phyloP scores from a whole-genome alignment of 2,113 vertebrate species.

The Eurypyga helias region DNA sequence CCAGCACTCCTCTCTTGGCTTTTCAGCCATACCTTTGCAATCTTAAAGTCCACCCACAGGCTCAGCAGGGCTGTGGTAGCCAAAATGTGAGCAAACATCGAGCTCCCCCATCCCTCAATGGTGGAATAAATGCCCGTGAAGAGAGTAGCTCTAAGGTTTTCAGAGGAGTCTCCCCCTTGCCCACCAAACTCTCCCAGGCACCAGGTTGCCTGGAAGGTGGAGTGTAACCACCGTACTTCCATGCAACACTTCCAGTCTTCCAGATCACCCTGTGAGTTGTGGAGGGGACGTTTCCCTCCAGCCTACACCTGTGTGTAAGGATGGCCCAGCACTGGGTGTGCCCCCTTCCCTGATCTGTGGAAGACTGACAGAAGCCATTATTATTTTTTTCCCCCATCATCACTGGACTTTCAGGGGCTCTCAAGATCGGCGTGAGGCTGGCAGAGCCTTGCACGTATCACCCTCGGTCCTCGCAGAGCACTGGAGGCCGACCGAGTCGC shows the following conservation, averaged over 20 bases:
- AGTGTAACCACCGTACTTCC: background rate
- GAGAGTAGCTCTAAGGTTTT: background rate
- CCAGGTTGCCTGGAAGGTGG: background rate
- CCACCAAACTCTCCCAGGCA: background rate
- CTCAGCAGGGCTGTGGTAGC: background rate
- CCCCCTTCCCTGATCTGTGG: background rate
- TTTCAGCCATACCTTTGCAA: background rate
- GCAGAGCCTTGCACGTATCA: background rate
- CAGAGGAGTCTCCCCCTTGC: background rate
- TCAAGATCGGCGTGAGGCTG: background rate
- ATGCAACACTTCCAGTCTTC: background rate
- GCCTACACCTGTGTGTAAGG: background rate
- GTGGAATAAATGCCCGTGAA: background rate
- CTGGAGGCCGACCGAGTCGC: background rate
- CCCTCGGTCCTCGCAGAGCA: background rate
- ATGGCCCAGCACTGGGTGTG: background rate
- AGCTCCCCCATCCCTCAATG: accelerated
- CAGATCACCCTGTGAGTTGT: accelerated
- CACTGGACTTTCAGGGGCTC: background rate
- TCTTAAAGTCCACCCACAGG: background rate
- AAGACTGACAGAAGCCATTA: background rate
- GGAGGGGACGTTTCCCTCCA: background rate
- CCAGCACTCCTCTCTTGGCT: background rate
- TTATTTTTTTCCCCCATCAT: background rate
- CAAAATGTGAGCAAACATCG: background rate